Conservation (phyloP, 2,888 invertebrate genomes). For the Phasia obesa region DNA sequence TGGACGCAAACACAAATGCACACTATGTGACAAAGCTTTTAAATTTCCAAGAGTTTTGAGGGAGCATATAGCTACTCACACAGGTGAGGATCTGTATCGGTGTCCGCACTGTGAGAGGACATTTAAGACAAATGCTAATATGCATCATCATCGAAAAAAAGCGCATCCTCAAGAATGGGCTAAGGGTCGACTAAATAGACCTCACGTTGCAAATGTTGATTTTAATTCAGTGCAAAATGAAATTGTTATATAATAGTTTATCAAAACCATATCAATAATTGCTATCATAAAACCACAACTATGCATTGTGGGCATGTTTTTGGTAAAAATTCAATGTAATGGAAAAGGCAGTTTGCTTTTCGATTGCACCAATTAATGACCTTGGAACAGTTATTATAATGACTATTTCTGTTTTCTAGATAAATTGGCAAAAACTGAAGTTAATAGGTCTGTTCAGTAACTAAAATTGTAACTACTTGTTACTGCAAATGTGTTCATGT, state of each 20-base stretch:
- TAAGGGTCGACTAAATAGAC: slow-evolving; percentile 27
- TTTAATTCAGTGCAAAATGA: slow-evolving; percentile 63
- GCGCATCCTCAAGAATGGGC: slow-evolving; percentile 74
- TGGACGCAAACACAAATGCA: slow-evolving; percentile 72
- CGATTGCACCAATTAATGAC: too few relatives aligned
- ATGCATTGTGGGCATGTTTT: too few relatives aligned
- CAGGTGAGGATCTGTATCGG: slow-evolving; percentile 74
- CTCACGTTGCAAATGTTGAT: slow-evolving; percentile 61
- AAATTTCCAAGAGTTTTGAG: slow-evolving; percentile 69
- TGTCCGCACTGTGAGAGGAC: slow-evolving; percentile 75
- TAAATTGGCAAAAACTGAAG: too few relatives aligned
- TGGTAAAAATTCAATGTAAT: too few relatives aligned
- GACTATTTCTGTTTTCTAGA: too few relatives aligned
- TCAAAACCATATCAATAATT: too few relatives aligned
- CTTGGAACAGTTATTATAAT: too few relatives aligned
- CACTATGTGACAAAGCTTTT: slow-evolving; percentile 73
- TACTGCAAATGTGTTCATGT: too few relatives aligned
- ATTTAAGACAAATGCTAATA: slow-evolving; percentile 75
- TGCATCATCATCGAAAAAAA: slow-evolving; percentile 75
- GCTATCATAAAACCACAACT: too few relatives aligned
- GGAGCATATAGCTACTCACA: slow-evolving; percentile 76
- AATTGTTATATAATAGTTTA: slow-evolving; percentile 36
- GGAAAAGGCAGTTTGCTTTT: too few relatives aligned
- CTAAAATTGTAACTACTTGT: too few relatives aligned
- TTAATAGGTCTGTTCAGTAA: too few relatives aligned